Base-by-base conservation (phyloP, 2,888 invertebrate genomes). In the Polyommatus icarus region DNA sequence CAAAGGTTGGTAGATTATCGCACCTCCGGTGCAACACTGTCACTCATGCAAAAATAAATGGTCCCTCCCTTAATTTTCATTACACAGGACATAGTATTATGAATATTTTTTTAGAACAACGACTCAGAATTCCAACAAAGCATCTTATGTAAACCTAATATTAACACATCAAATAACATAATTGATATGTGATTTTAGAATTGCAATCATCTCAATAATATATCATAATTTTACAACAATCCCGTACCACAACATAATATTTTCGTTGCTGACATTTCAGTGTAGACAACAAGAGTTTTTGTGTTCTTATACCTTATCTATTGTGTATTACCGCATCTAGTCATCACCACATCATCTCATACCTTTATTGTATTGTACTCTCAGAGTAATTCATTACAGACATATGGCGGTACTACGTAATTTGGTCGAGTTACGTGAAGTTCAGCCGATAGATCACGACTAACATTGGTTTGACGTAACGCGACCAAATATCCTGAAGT, bases 121-220 rank as follows among this genome's bases (percentile, higher is more conserved):
- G 7, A 59, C n/a, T 29, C 61, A 4, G 6, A 67, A 29, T 67
- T 15, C 12, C 24, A 67, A 12, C 67, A 32, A 67, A 67, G 12
- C 29, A 10, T 10, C 59, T n/a, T 20, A 20, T 20, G 1, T 20
- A 12, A 67, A 67, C 3, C 10, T 12, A 61, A 20, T 46, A 46
- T 46, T 46, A 15, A 10, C 15, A 24, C 50, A 12, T 24, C 75
- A 29, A 67, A 75, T 15, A 73, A 73, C 54, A 75, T 75, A 46
- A 50, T 75, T 54, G 75, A 75, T 75, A 54, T 75, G 75, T 75
- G 75, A 75, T 50, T 3, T 54, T 29, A 75, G 50, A 54, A 54
- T 54, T 24, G 24, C 50, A 75, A 75, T 50, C 12, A 12, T 29
- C 20, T 50, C 12, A 54, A 12, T 29, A 54, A 12, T 29, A 75